Evolutionary conservation across 2,888 invertebrate species (phyloP).

Genomic region (Cremastinae sp.): DNA sequence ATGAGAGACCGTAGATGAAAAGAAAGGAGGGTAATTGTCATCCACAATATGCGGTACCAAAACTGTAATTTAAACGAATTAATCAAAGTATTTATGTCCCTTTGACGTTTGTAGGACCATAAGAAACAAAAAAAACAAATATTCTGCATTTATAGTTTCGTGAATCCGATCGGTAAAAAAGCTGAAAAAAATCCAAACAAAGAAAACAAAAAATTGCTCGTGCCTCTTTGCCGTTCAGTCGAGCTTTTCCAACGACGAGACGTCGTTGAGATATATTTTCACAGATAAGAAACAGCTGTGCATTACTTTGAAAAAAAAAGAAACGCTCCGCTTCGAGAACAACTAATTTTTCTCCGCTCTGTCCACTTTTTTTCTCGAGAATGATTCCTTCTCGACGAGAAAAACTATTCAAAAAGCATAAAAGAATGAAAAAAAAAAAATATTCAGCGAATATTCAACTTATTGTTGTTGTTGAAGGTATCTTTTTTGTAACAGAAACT

Average conservation of each 20-base stretch:
- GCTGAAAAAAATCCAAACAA: slow-evolving; percentile 16
- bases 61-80: slow-evolving; percentile 53
- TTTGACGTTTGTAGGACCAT: slow-evolving; percentile 33
- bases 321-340: background rate
- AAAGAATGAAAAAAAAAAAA: background rate
- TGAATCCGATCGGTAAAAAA: slow-evolving; percentile 40
- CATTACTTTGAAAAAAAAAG: no score
- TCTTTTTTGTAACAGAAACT: slow-evolving; percentile 76
- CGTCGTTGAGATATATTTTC: slow-evolving; percentile 10
- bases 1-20: slow-evolving; percentile 59
- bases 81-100: slow-evolving; percentile 45
- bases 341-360: background rate
- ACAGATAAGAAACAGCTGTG: background rate
- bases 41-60: background rate
- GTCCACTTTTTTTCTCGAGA: background rate
- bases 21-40: slow-evolving; percentile 41
- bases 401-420: background rate
- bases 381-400: background rate
- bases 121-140: slow-evolving; percentile 20
- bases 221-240: slow-evolving; percentile 4
- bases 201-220: slow-evolving; percentile 28
- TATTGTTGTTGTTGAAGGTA: slow-evolving; percentile 52
- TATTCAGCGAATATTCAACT: slow-evolving; percentile 36
- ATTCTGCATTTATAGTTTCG: slow-evolving; percentile 46
- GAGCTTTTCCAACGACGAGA: background rate